Base-by-base conservation (phyloP, 2,888 invertebrate species). In the Drosophila acutilabella region DNA sequence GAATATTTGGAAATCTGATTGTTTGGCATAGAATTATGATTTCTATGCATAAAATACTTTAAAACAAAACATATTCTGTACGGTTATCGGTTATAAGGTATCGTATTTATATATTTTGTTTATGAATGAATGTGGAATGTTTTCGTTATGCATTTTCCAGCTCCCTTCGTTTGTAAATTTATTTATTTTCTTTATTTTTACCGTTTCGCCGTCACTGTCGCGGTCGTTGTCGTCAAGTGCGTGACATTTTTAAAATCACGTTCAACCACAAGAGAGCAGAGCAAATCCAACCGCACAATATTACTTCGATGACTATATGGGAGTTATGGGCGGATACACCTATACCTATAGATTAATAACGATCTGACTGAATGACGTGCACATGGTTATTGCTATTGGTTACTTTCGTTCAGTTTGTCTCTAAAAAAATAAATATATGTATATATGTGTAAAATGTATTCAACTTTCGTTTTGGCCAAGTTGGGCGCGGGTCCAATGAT, bases 191-290 rank as follows among this genome's bases (percentile, higher is more conserved):
- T 13, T 61, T 40, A 20, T 56, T 42, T 41, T 57, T 14, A 45
- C 40, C 42, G 54, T 42, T 18, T 38, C 42, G 33, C 14, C 41
- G 30, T 36, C 36, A n/a, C 13, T 16, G 14, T 14, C 8, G 56
- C 14, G 59, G 59, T 33, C 13, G 56, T 16, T 44, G 62, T 53
- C 38, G 52, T 7, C 33, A 71, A 69, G 86, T 81, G 83, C 90
- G 90, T 90, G 90, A 90, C 90, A 89, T 89, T 88, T 87, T 71
- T 45, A 79, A 88, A 86, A 89, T 90, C 91, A 90, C 90, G 90
- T 90, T 85, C 80, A 80, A 75, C 75, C 78, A 53, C 81, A 78
- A 69, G 51, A 72, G 72, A 45, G 23, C 11, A 57, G 79, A 81
- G 75, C 65, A 71, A 30, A 77, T 51, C 47, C 52, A 65, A 50